A percentile compares a stretch with the other conserved stretches of the same genome.
phyloP scores from a whole-genome alignment of 1,140 invertebrate species.

The Triops longicaudatus region DNA sequence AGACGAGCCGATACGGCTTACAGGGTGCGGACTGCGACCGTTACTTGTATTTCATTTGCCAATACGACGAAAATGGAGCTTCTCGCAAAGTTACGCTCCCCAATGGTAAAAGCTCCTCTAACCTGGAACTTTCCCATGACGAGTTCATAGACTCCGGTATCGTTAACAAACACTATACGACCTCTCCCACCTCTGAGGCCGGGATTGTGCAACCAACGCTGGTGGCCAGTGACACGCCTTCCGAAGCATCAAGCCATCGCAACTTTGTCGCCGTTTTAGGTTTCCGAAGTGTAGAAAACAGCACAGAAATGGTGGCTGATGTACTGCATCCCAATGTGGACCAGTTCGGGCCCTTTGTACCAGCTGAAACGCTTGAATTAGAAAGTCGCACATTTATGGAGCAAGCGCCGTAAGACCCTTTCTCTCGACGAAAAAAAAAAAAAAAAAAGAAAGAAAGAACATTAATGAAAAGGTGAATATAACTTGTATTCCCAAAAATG shows the following conservation, averaged over 20 bases:
- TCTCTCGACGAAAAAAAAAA: not conserved
- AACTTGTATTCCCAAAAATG: not conserved
- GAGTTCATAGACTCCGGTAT: not conserved
- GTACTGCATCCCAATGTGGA: not conserved
- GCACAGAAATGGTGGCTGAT: not conserved
- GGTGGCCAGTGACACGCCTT: not conserved
- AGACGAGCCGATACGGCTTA: slow-evolving; percentile 47
- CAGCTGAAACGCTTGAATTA: not conserved
- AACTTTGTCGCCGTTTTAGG: not conserved
- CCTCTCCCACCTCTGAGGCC: not conserved
- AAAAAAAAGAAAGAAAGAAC: not conserved
- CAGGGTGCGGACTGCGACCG: slow-evolving; percentile 25
- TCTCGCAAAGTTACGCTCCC: not conserved
- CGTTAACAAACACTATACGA: not conserved
- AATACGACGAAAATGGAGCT: slow-evolving; percentile 20
- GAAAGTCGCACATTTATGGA: not conserved
- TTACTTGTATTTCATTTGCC: slow-evolving; percentile 27
- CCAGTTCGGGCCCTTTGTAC: not conserved
- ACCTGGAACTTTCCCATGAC: not conserved
- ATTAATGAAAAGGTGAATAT: not conserved
- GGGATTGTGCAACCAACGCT: not conserved
- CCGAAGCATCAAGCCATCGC: not conserved
- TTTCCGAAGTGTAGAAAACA: not conserved
- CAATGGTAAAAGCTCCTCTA: not conserved
- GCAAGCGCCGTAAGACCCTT: not conserved